Percentiles rank a stretch among this genome's conserved stretches.
Evolutionary conservation across 2,113 vertebrate species (phyloP).

Genomic region (Gobius niger): DNA sequence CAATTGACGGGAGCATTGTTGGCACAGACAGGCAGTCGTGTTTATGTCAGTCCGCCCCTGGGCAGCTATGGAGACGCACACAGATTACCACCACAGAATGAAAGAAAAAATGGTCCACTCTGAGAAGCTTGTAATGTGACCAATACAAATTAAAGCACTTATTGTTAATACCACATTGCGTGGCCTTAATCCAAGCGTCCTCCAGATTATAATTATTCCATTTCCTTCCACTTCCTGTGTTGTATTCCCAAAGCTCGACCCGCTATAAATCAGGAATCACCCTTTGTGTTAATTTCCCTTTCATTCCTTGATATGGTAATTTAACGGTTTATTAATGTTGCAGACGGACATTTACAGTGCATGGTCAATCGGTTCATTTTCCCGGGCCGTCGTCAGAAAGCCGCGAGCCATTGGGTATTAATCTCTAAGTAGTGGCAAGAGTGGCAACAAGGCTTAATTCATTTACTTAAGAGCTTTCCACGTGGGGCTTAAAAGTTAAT

Average conservation of each 20-base stretch:
- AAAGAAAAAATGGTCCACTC: too few relatives aligned
- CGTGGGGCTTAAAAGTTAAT: slow-evolving; percentile 76
- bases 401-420: slow-evolving; percentile 63
- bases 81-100: too few relatives aligned
- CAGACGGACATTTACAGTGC: slow-evolving; percentile 22
- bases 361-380: slow-evolving; percentile 61
- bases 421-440: slow-evolving; percentile 67
- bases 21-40: too few relatives aligned
- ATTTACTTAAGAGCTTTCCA: slow-evolving; percentile 76
- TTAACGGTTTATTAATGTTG: background rate
- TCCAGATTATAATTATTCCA: background rate
- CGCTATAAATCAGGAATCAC: background rate
- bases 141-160: too few relatives aligned
- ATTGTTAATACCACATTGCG: too few relatives aligned
- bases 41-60: too few relatives aligned
- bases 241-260: background rate
- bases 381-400: slow-evolving; percentile 45
- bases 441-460: slow-evolving; percentile 72
- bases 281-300: background rate
- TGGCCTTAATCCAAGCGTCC: too few relatives aligned
- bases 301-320: slow-evolving; percentile 2
- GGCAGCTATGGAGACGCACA: too few relatives aligned
- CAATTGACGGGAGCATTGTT: too few relatives aligned
- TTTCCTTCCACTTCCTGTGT: background rate
- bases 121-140: too few relatives aligned